A percentile compares a stretch with the other conserved stretches of the same genome.
Conservation (phyloP, 1,140 invertebrate genomes). For the Marisa cornuarietis region DNA sequence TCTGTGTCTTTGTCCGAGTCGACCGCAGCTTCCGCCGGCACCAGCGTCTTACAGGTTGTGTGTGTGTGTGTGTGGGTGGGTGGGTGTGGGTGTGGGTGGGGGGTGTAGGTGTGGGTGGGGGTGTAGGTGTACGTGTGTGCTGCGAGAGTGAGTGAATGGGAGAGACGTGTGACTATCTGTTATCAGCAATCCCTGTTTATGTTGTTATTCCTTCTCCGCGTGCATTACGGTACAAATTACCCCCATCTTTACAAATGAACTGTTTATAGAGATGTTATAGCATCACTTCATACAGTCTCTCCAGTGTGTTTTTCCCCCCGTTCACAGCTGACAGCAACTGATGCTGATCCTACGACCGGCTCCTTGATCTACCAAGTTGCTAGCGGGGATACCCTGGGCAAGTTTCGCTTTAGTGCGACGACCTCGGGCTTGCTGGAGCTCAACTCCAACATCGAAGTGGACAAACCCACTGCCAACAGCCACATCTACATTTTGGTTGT, state of each 20-base stretch:
- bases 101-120: not conserved
- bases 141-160: too few species aligned
- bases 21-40: slow-evolving; percentile 11
- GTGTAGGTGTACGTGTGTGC: not conserved
- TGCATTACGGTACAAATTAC: too few species aligned
- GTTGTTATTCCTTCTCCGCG: too few species aligned
- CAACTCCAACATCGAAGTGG: slow-evolving; percentile 30
- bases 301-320: too few species aligned
- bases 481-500: slow-evolving; percentile 81
- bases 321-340: slow-evolving; percentile 71
- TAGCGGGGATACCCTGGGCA: slow-evolving; percentile 18
- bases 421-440: slow-evolving; percentile 25
- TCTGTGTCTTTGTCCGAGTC: slow-evolving; percentile 20
- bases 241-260: too few species aligned
- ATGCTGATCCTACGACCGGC: slow-evolving; percentile 80
- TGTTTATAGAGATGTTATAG: too few species aligned
- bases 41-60: slow-evolving; percentile 57
- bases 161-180: too few species aligned
- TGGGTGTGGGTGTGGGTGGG: not conserved
- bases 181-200: too few species aligned
- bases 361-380: slow-evolving; percentile 29
- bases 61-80: not conserved
- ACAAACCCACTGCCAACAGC: slow-evolving; percentile 23
- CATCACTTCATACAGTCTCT: too few species aligned
- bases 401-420: slow-evolving; percentile 27